Base-by-base conservation (phyloP, 2,888 invertebrate genomes). In the Apodemia arnacis region DNA sequence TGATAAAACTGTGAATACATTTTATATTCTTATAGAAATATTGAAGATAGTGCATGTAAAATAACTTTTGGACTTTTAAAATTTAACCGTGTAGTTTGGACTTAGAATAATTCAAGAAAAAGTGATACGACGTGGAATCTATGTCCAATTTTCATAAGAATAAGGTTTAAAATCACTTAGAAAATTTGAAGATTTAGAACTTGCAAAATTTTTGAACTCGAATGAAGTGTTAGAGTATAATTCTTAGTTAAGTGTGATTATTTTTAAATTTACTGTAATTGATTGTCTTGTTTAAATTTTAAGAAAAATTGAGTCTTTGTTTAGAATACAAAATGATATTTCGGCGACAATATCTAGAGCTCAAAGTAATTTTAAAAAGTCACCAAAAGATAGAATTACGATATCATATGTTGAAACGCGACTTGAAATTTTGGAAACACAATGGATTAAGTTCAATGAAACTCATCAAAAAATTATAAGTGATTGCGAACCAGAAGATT, bases 351-450 rank as follows among this genome's bases (percentile, higher is more conserved):
- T 44, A 44, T 74, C 44, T 74, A 74, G 15, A 74, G 27, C 70
- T 31, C 41, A 41, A 41, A 74, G 5, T 49, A 74, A 74, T 21
- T 74, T 27, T 38, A 74, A 27, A 44, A 74, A 70, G 70, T 70
- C 34, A 18, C 87, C 87, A 2, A 87, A 84, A 63, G 87, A 84
- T 7, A 80, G 82, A 44, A 41, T 87, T 13, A 82, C 82, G 8
- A 15, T 44, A 10, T 18, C 49, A 18, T 87, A 87, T 78, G 54
- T 87, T 7, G 73, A 84, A 77, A 83, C 82, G 0, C 63, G 82
- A 49, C 44, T 87, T 24, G 82, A 87, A 70, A 34, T 41, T 44
- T 80, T 80, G 49, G 88, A 88, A 34, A 49, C 54, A 44, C 27
- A 80, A 54, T 88, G 88, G 88, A 63, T 66, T 15, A 34, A 49